phyloP scores from a whole-genome alignment of 2,113 vertebrate genomes.

The Serinus canaria region DNA sequence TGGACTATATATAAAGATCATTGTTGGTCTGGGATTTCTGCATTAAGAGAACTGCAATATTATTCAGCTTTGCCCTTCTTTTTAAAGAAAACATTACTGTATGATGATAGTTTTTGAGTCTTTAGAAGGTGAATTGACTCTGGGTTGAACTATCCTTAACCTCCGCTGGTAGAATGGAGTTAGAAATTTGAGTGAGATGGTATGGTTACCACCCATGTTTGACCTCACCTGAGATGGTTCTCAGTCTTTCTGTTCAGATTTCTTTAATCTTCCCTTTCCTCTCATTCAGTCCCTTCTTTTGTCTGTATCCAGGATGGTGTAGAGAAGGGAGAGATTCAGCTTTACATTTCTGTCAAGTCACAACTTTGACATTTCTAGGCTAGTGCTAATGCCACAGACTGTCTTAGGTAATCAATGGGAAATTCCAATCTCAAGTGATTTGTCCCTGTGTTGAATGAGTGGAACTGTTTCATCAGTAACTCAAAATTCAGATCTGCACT shows the following conservation, averaged over 20 bases:
- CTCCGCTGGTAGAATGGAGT: not conserved
- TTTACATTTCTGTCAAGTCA: not conserved
- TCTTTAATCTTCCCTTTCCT: not conserved
- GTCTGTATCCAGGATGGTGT: not conserved
- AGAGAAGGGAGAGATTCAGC: not conserved
- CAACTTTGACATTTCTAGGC: not conserved
- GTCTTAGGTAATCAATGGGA: not conserved
- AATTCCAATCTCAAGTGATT: not conserved
- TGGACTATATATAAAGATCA: not conserved
- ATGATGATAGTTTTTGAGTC: rapidly evolving
- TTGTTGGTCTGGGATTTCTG: not conserved
- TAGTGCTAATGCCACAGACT: not conserved
- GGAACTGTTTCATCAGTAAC: not conserved
- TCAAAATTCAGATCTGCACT: not conserved
- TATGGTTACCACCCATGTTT: not conserved
- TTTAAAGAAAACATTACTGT: not conserved
- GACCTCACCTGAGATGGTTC: not conserved
- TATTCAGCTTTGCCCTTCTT: not conserved
- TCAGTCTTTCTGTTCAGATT: not conserved
- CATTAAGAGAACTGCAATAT: rapidly evolving
- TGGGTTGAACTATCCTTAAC: not conserved
- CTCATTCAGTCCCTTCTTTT: not conserved
- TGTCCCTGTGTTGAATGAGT: not conserved
- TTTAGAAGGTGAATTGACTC: not conserved
- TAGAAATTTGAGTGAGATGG: not conserved